Percentiles rank a stretch among this genome's conserved stretches.
phyloP scores from a whole-genome alignment of 1,140 invertebrate species.

The Tetragnatha versicolor region DNA sequence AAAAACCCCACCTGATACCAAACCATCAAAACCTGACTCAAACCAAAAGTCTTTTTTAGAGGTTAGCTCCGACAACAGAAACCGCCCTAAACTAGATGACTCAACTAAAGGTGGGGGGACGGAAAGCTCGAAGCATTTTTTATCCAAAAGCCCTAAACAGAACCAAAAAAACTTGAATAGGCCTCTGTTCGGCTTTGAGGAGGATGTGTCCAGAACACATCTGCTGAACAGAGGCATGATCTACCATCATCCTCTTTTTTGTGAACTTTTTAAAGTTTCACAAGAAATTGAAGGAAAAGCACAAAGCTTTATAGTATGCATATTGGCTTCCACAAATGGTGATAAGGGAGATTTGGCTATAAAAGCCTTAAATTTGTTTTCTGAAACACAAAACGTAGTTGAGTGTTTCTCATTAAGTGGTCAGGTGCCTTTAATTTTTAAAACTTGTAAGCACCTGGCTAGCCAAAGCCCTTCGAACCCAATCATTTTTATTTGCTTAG shows the following conservation, averaged over 20 bases:
- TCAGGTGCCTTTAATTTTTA: neutral
- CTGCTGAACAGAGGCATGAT: conserved; percentile 50
- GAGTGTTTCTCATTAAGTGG: neutral
- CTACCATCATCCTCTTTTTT: conserved; percentile 50
- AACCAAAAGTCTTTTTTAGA: conserved; percentile 56
- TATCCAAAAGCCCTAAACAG: conserved; percentile 30
- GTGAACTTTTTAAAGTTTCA: conserved; percentile 32
- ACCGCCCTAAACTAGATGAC: conserved; percentile 44
- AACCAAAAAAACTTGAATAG: conserved; percentile 57
- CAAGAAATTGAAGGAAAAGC: conserved; percentile 21
- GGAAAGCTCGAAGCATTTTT: conserved; percentile 8
- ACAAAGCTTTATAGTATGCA: neutral
- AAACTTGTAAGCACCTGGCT: conserved; percentile 3
- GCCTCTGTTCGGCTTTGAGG: conserved; percentile 56
- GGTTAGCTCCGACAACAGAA: conserved; percentile 53
- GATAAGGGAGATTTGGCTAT: neutral
- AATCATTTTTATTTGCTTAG: neutral
- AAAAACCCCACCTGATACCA: neutral
- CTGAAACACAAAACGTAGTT: neutral
- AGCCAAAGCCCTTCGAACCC: neutral
- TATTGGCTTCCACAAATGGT: neutral
- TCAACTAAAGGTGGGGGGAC: conserved; percentile 21
- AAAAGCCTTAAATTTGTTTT: conserved; percentile 22
- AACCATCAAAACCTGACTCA: conserved; percentile 2
- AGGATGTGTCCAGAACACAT: conserved; percentile 38